Percentiles rank a stretch among this genome's conserved stretches.
These are phyloP conservation scores for Ellobius talpinus DNA, from an alignment of 2,113 vertebrate species.

Conservation along the genomic window DNA sequence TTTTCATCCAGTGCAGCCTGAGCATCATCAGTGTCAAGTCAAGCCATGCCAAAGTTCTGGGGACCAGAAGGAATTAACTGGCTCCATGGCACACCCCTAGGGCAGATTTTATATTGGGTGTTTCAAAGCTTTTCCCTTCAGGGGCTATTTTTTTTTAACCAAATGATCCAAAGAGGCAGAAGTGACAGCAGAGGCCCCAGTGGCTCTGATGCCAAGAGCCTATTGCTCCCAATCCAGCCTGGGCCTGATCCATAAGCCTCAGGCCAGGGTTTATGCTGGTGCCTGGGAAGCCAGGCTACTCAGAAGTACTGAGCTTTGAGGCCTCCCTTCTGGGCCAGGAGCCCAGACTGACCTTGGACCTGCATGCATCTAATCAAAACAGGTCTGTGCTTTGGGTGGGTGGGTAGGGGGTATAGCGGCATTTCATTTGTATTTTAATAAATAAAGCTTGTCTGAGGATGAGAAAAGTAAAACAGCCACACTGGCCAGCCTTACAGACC, in stretches of 20 bases:
- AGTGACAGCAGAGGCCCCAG: background rate
- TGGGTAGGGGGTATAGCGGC: background rate
- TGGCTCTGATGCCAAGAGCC: background rate
- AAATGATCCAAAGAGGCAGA: background rate
- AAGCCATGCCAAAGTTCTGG: background rate
- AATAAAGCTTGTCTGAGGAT: too few species aligned
- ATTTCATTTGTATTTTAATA: too few species aligned
- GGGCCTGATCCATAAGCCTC: background rate
- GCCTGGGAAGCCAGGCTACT: background rate
- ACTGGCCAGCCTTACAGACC: too few species aligned
- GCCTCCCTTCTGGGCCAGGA: background rate
- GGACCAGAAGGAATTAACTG: background rate
- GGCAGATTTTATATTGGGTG: background rate
- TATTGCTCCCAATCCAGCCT: background rate
- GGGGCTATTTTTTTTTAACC: background rate
- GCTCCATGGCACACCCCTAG: background rate
- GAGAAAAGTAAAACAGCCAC: too few species aligned
- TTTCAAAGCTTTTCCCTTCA: background rate
- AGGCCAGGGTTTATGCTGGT: background rate
- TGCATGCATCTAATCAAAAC: conserved; percentile 16
- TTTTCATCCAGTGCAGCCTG: background rate
- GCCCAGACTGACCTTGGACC: conserved; percentile 2
- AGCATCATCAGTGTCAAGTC: background rate
- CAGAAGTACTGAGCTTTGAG: background rate
- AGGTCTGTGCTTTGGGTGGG: background rate